Conservation (phyloP, 2,797 vertebrate species). For the Carapus acus region DNA sequence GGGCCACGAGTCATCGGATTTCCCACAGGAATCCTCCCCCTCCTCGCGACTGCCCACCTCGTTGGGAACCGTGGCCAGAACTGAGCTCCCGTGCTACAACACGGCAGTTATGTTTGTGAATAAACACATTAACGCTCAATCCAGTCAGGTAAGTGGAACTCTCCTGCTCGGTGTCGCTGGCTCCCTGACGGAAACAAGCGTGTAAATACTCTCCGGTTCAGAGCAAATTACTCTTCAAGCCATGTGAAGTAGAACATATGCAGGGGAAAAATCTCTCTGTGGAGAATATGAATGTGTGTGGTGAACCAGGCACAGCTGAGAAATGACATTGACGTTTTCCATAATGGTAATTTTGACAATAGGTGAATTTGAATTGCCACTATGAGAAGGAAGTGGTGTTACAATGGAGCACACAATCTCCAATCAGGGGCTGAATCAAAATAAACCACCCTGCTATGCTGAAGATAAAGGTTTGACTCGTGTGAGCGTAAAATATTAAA, state of each 20-base stretch:
- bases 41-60: too few relatives aligned
- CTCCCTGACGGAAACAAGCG: constrained; percentile 4
- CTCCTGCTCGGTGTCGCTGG: constrained; percentile 11
- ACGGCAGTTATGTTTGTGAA: constrained; percentile 48
- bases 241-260: constrained; percentile 7
- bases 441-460: neutral
- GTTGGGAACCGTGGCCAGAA: constrained; percentile 21
- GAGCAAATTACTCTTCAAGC: constrained; percentile 15
- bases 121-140: constrained; percentile 35
- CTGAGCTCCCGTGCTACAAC: constrained; percentile 36
- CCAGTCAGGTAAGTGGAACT: constrained; percentile 13
- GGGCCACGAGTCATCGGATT: constrained; percentile 34
- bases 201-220: constrained; percentile 12
- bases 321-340: constrained; percentile 6
- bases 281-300: constrained; percentile 7
- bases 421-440: neutral
- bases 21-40: constrained; percentile 26
- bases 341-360: constrained; percentile 6
- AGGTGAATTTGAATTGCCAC: neutral
- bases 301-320: neutral
- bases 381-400: neutral
- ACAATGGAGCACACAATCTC: neutral
- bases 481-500: neutral
- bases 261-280: constrained; percentile 10
- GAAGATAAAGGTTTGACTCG: neutral